These are phyloP conservation scores for Syngnathus scovelli DNA, from an alignment of 2,113 vertebrate genomes.

Conservation along the genomic window DNA sequence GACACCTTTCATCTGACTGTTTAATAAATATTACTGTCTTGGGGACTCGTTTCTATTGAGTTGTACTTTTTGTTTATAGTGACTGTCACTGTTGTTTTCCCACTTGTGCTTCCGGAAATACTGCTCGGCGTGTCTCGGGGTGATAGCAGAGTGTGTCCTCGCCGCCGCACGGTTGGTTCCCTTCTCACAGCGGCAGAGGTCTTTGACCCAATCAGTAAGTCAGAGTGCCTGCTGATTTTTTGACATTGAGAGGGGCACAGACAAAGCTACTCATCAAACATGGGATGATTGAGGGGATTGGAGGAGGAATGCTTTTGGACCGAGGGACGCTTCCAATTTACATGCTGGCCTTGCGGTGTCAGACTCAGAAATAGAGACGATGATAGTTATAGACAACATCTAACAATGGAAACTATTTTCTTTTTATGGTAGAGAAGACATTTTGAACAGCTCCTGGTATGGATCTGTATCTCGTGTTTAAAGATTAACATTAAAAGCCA, in stretches of 20 bases:
- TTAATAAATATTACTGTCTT: conserved; percentile 20
- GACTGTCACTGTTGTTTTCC: conserved; percentile 2
- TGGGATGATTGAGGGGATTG: conserved; percentile 42
- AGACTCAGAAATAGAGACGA: neutral
- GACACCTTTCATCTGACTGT: conserved; percentile 37
- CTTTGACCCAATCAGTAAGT: conserved; percentile 61
- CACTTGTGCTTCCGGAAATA: conserved; percentile 23
- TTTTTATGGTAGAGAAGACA: neutral
- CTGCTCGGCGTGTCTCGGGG: conserved; percentile 21
- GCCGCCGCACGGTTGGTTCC: conserved; percentile 52
- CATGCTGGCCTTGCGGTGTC: conserved; percentile 23
- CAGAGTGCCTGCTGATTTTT: conserved; percentile 61
- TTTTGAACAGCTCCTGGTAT: neutral
- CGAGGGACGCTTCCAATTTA: conserved; percentile 56
- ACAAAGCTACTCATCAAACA: conserved; percentile 64
- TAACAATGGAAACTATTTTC: neutral
- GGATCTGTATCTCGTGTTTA: too few species aligned
- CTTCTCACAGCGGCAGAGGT: conserved; percentile 53
- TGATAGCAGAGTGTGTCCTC: conserved; percentile 47
- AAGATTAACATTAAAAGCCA: neutral
- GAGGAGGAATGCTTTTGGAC: conserved; percentile 49
- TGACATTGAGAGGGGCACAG: conserved; percentile 57
- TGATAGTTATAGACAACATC: neutral
- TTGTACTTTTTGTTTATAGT: conserved; percentile 23
- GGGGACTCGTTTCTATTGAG: conserved; percentile 29